A percentile compares a stretch with the other conserved stretches of the same genome.
These are phyloP conservation scores for Eremophila alpestris DNA, from an alignment of 2,797 vertebrate genomes.

Conservation along the genomic window DNA sequence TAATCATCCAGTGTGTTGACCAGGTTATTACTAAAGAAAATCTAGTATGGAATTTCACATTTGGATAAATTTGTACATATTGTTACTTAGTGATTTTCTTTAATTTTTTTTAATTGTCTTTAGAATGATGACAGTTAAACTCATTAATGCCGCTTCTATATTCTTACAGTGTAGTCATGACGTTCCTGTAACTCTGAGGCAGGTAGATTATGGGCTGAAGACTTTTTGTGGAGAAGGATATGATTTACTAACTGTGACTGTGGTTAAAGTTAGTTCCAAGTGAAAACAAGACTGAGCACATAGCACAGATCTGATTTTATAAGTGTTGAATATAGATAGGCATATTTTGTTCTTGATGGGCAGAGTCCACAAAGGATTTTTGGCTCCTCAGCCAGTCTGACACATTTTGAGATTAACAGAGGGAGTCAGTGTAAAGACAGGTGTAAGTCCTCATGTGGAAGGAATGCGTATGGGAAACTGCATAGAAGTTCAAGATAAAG, in stretches of 20 bases:
- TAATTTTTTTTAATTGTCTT: not conserved
- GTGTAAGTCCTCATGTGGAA: not conserved
- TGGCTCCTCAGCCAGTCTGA: not conserved
- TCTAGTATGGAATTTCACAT: not conserved
- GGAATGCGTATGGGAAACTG: not conserved
- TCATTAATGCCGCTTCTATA: not conserved
- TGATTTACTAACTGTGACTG: not conserved
- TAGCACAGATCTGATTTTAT: not conserved
- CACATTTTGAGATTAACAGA: not conserved
- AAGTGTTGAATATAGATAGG: not conserved
- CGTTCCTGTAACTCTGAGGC: not conserved
- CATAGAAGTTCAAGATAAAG: not conserved
- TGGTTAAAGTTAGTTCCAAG: not conserved
- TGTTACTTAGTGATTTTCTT: not conserved
- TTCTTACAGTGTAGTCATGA: not conserved
- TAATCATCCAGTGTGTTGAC: not conserved
- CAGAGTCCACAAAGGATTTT: not conserved
- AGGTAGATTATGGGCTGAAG: not conserved
- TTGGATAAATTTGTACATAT: not conserved
- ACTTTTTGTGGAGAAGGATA: not conserved
- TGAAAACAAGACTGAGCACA: not conserved
- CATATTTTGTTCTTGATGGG: not conserved
- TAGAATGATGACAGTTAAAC: not conserved
- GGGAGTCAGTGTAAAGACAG: not conserved
- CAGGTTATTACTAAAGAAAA: not conserved